Evolutionary conservation across 1,140 invertebrate species (phyloP), one percentile per base, ranked within the genome.

Genomic region (Teleopsis dalmanni): DNA sequence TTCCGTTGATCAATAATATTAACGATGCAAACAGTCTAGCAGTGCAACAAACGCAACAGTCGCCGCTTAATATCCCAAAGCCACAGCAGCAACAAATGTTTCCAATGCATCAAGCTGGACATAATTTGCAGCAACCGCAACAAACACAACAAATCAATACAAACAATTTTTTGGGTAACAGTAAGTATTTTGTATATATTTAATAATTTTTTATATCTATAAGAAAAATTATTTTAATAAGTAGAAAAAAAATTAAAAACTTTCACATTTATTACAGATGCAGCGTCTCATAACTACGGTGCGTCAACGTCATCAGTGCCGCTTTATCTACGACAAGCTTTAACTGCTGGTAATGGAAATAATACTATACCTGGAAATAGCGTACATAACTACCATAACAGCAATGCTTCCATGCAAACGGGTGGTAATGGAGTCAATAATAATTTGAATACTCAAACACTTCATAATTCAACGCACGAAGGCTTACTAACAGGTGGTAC

Each of bases 281-380:
- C 50, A 16, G 22, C 44, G 11, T 40, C 40, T 26, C 48, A 48
- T 21, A 52, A 43, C 36, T 36, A 18, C 48, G 34, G 8, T n/a
- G 23, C 40, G 38, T 35, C 9, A 38, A 27, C 22, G 19, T 14
- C n/a, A n/a, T n/a, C n/a, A n/a, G 67, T 74, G 42, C 75, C 75
- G 1, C 55, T 76, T 14, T 77, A 76, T 49, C 61, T 72, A 13
- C 60, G 75, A 5, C 75, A 77, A 53, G 29, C 63, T 10, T 60
- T 50, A 44, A 47, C 55, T 26, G 71, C 55, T 50, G 69, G 52
- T 48, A 67, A 48, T 59, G 62, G 42, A 53, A 42, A 27, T 13
- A 42, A 16, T 11, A 42, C 3, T 14, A 27, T 42, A n/a, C n/a
- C n/a, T n/a, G n/a, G n/a, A n/a, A n/a, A n/a, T n/a, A n/a, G n/a